A percentile compares a stretch with the other conserved stretches of the same genome.
These are phyloP conservation scores for Cyphomyrmex costatus DNA, from an alignment of 1,140 invertebrate species.

Conservation along the genomic window DNA sequence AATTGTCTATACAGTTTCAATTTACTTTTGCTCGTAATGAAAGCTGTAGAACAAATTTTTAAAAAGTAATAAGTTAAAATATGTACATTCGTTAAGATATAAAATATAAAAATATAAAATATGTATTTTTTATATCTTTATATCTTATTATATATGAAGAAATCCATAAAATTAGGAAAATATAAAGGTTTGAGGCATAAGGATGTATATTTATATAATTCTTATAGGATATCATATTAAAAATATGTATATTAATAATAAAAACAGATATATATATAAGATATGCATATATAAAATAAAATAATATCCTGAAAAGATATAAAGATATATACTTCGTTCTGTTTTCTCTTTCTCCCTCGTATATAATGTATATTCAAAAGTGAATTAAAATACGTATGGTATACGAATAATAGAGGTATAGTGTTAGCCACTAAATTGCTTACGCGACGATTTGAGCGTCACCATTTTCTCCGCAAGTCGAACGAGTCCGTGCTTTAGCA, in stretches of 20 bases:
- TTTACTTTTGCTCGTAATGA: not conserved
- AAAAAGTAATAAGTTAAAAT: not conserved
- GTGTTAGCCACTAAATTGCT: not conserved
- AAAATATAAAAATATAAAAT: too few relatives aligned
- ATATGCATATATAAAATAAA: not conserved
- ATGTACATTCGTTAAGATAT: not conserved
- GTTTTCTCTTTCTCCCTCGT: not conserved
- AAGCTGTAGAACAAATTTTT: not conserved
- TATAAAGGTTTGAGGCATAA: not conserved
- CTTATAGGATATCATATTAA: not conserved
- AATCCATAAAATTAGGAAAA: not conserved
- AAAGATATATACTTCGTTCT: not conserved
- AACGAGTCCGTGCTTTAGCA: slow-evolving; percentile 35
- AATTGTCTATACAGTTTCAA: not conserved
- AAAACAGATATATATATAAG: not conserved
- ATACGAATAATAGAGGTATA: not conserved
- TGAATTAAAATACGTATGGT: slow-evolving; percentile 2
- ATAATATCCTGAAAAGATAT: not conserved
- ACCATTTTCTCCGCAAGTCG: slow-evolving; percentile 18
- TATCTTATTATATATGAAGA: not conserved
- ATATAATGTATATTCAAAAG: not conserved
- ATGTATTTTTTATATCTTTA: too few relatives aligned
- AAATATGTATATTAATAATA: not conserved
- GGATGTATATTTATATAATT: not conserved
- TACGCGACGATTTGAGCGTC: slow-evolving; percentile 14